Base-by-base conservation (phyloP, 2,797 vertebrate species). In the Ispidina lecontei region DNA sequence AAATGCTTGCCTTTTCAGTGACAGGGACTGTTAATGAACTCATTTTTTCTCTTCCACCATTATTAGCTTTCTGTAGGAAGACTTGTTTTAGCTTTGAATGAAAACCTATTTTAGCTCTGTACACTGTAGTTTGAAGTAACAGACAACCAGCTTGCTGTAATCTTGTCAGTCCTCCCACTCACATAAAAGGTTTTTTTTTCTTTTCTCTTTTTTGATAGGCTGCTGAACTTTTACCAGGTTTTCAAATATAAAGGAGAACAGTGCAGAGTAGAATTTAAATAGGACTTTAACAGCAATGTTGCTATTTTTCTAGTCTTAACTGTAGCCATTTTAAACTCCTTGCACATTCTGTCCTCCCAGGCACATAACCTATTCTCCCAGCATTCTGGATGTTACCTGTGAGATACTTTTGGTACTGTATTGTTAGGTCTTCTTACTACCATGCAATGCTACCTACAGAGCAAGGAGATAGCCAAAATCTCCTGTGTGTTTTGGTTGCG, bases 1-100 rank as follows among this genome's bases (percentile, higher is more conserved):
- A 94, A 80, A 90, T 35, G 81, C 93, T 84, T 91, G 85, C 60
- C 63, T 73, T 91, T 95, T 81, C 85, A 79, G 35, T 86, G 90
- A 87, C 3, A 17, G 14, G 39, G 31, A 68, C 49, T 84, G 58
- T 79, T 94, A 93, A 96, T 86, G 33, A 88, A 71, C 20, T 4
- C 59, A 81, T 37, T 69, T 89, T 90, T 81, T 86, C 70, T 91
- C 47, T 91, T 83, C 56, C 23, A 86, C 63, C 33, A 91, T 73
- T 60, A 86, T 86, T 78, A 88, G 33, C 8, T 86, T 90, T 88
- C 73, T 88, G 59, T 35, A 70, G 4, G 5, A 91, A 76, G 76
- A 83, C 59, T 44, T 59, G 2, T 52, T 56, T 60, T 39, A 63
- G 55, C 55, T 88, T 73, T 88, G 63, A 31, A 70, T 2, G 2